These are phyloP conservation scores for Coregonus suidteri DNA, from an alignment of 2,797 vertebrate genomes.

Conservation along the genomic window DNA sequence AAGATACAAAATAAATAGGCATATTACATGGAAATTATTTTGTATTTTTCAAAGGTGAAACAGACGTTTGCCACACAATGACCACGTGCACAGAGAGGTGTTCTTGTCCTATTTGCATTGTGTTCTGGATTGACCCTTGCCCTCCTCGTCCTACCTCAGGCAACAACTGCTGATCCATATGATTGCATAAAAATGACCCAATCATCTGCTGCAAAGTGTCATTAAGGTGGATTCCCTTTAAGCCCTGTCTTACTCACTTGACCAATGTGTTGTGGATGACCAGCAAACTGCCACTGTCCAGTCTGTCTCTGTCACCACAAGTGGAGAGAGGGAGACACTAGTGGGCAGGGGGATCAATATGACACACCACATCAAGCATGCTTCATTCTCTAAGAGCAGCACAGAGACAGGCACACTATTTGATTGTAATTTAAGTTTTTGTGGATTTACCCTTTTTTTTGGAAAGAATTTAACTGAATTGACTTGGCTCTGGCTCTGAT, in stretches of 20 bases:
- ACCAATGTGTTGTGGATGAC: background rate
- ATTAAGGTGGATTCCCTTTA: background rate
- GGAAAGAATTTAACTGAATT: no score
- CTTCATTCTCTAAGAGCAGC: conserved; percentile 41
- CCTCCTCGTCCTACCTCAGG: background rate
- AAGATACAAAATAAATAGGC: no score
- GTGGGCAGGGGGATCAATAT: conserved; percentile 52
- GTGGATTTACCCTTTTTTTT: no score
- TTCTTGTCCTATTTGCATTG: background rate
- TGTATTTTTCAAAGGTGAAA: no score
- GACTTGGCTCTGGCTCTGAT: no score
- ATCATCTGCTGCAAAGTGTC: background rate
- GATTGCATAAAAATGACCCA: conserved; percentile 12
- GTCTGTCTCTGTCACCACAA: conserved; percentile 5
- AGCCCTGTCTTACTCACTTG: conserved; percentile 1
- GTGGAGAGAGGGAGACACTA: conserved; percentile 17
- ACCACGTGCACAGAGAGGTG: no score
- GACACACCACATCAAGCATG: conserved; percentile 61
- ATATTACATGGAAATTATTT: no score
- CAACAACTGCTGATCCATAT: conserved; percentile 9
- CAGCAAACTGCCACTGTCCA: background rate
- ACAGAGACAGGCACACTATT: conserved; percentile 65
- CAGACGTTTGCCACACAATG: no score
- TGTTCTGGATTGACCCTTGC: background rate
- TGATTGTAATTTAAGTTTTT: no score